Evolutionary conservation across 1,140 invertebrate genomes (phyloP), one percentile per base, ranked within the genome.

Genomic region (Heliconius eleuchia): DNA sequence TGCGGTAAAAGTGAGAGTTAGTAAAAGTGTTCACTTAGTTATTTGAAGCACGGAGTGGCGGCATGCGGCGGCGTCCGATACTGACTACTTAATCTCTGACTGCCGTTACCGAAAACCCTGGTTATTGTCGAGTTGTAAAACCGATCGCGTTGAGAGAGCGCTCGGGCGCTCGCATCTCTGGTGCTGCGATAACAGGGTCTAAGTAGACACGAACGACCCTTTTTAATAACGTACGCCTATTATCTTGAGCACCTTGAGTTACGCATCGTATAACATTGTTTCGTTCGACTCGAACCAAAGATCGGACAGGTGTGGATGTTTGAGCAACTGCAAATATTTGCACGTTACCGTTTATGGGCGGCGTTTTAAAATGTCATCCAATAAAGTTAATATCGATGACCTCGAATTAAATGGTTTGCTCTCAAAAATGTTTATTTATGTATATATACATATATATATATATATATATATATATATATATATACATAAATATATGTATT

Each of bases 21-120:
- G 86, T 88, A 89, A 92, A 90, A 89, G 87, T 89, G 83, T 66
- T 57, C 55, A 57, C 55, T 30, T 85, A 80, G 83, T 82, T 83
- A 87, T 86, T 85, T 84, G 83, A 83, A 76, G 80, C 85, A 86
- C 88, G 85, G 86, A 79, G 79, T 74, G 79, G 80, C 83, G 76
- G 82, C 76, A 82, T 80, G 80, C 85, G 80, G 76, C 83, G 84
- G 81, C 83, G 82, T 83, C 74, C 84, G 86, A 80, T 83, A 80
- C 80, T 85, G 87, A 89, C 87, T 88, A 86, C 81, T 90, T 88
- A 87, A 91, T 90, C 87, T 90, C 86, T 80, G 84, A 87, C 74
- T 87, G 87, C 86, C 80, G 88, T 91, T 91, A 89, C 90, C 88
- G 90, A 94, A 93, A 92, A 90, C 88, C 85, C 85, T 85, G 87